These are phyloP conservation scores for Petromus typicus DNA, from an alignment of 2,113 vertebrate species.

Conservation along the genomic window DNA sequence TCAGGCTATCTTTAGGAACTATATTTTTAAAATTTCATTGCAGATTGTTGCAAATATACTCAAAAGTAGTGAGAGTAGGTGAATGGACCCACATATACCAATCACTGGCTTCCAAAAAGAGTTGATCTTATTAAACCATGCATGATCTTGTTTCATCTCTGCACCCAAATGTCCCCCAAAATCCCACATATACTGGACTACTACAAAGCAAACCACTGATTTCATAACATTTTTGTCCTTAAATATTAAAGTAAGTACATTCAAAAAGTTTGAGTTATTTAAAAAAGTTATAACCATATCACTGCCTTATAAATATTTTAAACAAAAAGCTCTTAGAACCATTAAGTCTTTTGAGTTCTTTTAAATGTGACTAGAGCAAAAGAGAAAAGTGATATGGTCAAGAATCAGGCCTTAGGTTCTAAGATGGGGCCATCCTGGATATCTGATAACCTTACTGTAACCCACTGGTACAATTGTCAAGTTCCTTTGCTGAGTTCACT, in stretches of 20 bases:
- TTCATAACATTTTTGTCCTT: not conserved
- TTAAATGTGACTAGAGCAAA: not conserved
- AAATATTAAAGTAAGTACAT: not conserved
- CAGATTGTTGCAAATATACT: not conserved
- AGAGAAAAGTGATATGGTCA: not conserved
- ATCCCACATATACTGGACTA: not conserved
- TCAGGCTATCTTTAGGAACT: slow-evolving; percentile 17
- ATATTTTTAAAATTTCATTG: not conserved
- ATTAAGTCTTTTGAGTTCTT: not conserved
- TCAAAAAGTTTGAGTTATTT: not conserved
- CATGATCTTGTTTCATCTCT: not conserved
- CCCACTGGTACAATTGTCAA: not conserved
- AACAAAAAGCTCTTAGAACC: not conserved
- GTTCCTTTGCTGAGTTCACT: not conserved
- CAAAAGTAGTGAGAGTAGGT: not conserved
- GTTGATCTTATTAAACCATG: not conserved
- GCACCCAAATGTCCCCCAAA: fast-evolving
- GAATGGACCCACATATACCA: not conserved
- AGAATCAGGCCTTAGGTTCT: not conserved
- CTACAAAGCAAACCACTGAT: slow-evolving; percentile 13
- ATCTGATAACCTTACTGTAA: not conserved
- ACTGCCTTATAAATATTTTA: not conserved
- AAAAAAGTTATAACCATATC: not conserved
- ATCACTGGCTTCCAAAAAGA: not conserved
- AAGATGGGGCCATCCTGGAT: not conserved